These are phyloP conservation scores for Cyclargus thomasi DNA, from an alignment of 1,140 invertebrate species.

Conservation along the genomic window DNA sequence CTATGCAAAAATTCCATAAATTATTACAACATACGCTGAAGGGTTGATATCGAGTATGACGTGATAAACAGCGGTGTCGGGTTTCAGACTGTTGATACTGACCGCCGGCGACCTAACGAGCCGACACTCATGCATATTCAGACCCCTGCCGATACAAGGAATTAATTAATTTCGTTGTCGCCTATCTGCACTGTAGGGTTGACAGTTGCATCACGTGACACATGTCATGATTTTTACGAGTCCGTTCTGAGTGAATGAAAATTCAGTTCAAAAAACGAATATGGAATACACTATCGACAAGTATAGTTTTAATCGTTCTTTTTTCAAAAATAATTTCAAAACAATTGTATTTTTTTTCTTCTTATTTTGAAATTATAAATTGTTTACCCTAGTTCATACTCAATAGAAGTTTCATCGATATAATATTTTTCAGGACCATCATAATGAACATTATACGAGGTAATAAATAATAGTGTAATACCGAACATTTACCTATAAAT, in stretches of 20 bases:
- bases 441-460: neutral
- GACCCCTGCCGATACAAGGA: conserved; percentile 37
- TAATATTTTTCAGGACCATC: too few species aligned
- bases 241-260: too few species aligned
- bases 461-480: neutral
- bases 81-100: conserved; percentile 49
- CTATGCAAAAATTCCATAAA: neutral
- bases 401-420: too few species aligned
- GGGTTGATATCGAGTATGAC: conserved; percentile 20
- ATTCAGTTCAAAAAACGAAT: too few species aligned
- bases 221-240: neutral
- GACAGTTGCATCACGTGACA: neutral
- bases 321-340: too few species aligned
- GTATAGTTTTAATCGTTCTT: too few species aligned
- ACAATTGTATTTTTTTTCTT: too few species aligned
- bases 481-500: neutral
- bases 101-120: conserved; percentile 59
- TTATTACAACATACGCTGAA: neutral
- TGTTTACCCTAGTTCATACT: too few species aligned
- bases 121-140: conserved; percentile 62
- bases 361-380: too few species aligned
- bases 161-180: conserved; percentile 51
- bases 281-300: too few species aligned
- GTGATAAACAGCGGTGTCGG: conserved; percentile 13
- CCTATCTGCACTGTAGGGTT: conserved; percentile 17